Conservation (phyloP, 2,797 vertebrate species). For the Poeciliopsis gracilis region DNA sequence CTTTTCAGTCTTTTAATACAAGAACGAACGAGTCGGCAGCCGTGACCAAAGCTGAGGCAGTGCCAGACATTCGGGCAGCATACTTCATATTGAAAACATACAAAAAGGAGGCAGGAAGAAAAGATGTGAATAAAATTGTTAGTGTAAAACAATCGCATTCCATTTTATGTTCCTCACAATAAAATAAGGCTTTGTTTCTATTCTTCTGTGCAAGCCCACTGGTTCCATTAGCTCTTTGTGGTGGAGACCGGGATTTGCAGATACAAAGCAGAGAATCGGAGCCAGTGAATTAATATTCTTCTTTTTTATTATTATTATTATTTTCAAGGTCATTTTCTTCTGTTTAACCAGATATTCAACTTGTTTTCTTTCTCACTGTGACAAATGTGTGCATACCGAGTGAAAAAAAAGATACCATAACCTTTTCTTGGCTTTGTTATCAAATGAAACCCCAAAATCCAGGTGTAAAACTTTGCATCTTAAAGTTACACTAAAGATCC, state of each 20-base stretch:
- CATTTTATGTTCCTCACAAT: conserved; percentile 3
- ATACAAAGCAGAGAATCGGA: conserved; percentile 25
- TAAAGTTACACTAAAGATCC: not conserved
- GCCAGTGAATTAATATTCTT: conserved; percentile 15
- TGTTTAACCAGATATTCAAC: conserved; percentile 16
- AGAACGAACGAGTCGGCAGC: conserved; percentile 34
- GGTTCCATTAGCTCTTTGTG: conserved; percentile 21
- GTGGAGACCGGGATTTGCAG: conserved; percentile 12
- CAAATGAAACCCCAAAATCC: not conserved
- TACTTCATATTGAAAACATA: conserved; percentile 1
- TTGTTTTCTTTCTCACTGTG: not conserved
- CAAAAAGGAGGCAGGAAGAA: conserved; percentile 35
- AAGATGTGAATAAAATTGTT: conserved; percentile 13
- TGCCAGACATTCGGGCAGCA: conserved; percentile 15
- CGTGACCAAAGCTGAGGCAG: conserved; percentile 47
- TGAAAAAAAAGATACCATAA: conserved; percentile 1
- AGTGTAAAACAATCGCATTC: conserved; percentile 20
- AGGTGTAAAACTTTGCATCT: not conserved
- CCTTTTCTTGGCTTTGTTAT: not conserved
- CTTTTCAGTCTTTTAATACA: conserved; percentile 49
- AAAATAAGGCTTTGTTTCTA: conserved; percentile 31
- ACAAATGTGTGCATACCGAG: conserved; percentile 2
- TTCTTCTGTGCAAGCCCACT: not conserved
- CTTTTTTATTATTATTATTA: not conserved
- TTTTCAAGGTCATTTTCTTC: conserved; percentile 25